These are phyloP conservation scores for Dolichopus griseipennis DNA, from an alignment of 2,888 invertebrate species.

Conservation along the genomic window DNA sequence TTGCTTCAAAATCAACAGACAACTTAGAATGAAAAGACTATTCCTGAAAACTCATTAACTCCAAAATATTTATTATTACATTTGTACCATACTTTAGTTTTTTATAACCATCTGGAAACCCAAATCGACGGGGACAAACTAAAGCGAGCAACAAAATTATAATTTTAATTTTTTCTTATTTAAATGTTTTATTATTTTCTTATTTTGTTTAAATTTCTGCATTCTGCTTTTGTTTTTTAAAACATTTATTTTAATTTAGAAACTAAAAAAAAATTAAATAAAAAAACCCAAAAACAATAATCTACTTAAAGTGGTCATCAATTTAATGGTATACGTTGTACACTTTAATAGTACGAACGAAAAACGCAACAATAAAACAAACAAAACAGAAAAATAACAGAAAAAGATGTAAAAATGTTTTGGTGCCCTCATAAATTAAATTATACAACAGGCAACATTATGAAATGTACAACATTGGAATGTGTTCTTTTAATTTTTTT, in stretches of 20 bases:
- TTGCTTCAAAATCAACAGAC: not conserved
- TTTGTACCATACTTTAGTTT: no score
- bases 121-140: no score
- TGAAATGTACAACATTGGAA: no score
- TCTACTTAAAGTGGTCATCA: not conserved
- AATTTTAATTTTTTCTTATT: not conserved
- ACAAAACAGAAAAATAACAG: not conserved
- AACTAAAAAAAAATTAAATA: not conserved
- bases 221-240: not conserved
- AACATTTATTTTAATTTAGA: slow-evolving; percentile 3
- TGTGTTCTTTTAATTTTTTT: no score
- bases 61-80: no score
- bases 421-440: not conserved
- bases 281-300: not conserved
- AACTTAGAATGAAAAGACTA: no score
- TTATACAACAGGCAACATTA: no score
- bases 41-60: no score
- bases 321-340: not conserved
- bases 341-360: not conserved
- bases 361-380: no score
- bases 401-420: not conserved
- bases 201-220: not conserved
- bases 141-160: no score
- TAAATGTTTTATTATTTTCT: no score
- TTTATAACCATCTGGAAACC: no score